Conservation (phyloP, 2,113 vertebrate genomes). For the Pitta sordida region DNA sequence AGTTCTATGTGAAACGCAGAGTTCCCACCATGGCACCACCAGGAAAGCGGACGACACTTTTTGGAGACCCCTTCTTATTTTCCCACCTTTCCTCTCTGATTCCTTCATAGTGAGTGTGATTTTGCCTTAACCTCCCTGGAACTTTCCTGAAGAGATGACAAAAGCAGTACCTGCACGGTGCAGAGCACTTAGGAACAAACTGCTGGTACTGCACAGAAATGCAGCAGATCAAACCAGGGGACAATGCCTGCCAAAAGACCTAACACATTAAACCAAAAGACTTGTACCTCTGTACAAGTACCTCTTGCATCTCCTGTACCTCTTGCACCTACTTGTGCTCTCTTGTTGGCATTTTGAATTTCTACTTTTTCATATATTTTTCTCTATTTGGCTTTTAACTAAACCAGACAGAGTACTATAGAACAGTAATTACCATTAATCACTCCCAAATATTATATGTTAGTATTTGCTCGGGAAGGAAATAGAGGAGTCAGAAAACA, state of each 20-base stretch:
- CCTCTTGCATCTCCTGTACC: no score
- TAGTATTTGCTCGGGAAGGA: background rate
- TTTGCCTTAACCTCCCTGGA: background rate
- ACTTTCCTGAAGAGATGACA: background rate
- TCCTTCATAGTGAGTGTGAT: accelerated
- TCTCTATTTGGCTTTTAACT: background rate
- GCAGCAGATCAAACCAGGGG: background rate
- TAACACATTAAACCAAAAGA: background rate
- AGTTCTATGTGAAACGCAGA: constrained; percentile 16
- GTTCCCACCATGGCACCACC: background rate
- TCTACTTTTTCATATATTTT: background rate
- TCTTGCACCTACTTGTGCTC: no score
- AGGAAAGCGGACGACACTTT: background rate
- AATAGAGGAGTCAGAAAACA: background rate
- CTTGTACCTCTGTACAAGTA: background rate
- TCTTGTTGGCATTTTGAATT: background rate
- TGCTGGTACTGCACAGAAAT: background rate
- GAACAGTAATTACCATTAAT: background rate
- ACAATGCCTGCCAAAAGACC: background rate
- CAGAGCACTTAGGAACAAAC: background rate
- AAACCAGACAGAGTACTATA: background rate
- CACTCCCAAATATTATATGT: background rate
- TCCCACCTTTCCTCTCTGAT: background rate
- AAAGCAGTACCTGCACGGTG: background rate
- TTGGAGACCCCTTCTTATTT: background rate